phyloP scores from a whole-genome alignment of 2,113 vertebrate genomes.

The Ornithorhynchus anatinus region DNA sequence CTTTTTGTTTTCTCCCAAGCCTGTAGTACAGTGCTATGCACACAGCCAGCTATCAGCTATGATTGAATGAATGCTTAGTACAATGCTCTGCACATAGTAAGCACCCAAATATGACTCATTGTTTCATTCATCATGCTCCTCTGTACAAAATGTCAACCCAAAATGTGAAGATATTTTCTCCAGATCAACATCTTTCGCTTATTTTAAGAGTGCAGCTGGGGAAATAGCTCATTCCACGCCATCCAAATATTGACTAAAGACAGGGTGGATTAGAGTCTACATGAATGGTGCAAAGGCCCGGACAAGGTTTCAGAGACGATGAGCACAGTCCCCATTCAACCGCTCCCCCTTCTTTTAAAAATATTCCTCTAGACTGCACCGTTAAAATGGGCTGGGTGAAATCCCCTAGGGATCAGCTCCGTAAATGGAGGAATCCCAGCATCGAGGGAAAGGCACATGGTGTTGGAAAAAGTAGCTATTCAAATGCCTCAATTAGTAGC shows the following conservation, averaged over 20 bases:
- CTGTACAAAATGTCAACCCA: neutral
- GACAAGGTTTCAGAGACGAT: neutral
- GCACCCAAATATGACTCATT: too few relatives aligned
- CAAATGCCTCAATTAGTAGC: conserved; percentile 26
- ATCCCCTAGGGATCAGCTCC: neutral
- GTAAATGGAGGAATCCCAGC: conserved; percentile 15
- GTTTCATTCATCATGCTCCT: too few relatives aligned
- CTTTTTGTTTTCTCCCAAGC: too few relatives aligned
- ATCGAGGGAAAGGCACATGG: conserved; percentile 24
- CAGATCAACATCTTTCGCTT: too few relatives aligned
- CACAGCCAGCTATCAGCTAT: too few relatives aligned
- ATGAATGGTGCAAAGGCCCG: neutral
- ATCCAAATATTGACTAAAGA: too few relatives aligned
- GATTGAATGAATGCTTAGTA: too few relatives aligned
- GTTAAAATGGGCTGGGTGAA: neutral
- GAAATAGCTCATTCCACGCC: too few relatives aligned
- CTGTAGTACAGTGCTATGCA: too few relatives aligned
- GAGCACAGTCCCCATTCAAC: conserved; percentile 4
- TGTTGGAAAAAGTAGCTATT: conserved; percentile 16
- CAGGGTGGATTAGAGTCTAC: neutral
- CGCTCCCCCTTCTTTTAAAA: conserved; percentile 12
- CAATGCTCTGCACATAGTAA: too few relatives aligned
- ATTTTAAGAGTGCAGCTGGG: too few relatives aligned
- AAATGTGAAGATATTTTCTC: too few relatives aligned
- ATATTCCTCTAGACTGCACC: neutral